Conservation (phyloP, 2,888 invertebrate species). For the Leuctra nigra region DNA sequence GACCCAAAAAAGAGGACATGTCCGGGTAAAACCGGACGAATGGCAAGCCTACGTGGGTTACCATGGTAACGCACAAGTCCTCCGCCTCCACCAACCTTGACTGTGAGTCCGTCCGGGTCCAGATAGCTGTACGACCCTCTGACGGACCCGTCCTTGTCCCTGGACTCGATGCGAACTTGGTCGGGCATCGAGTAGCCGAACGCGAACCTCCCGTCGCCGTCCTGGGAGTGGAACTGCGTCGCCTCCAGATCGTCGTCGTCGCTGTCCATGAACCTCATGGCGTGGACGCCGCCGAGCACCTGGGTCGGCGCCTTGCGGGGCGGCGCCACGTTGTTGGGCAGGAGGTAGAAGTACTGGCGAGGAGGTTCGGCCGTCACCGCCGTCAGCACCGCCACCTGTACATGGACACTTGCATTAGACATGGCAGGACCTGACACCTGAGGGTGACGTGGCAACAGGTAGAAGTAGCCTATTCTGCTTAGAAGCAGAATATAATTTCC, state of each 20-base stretch:
- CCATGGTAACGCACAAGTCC: no score
- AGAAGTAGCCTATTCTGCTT: no score
- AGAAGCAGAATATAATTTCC: no score
- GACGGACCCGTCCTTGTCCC: conserved; percentile 58
- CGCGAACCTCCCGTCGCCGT: conserved; percentile 54
- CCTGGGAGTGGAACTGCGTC: conserved; percentile 64
- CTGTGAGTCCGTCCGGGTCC: conserved; percentile 50
- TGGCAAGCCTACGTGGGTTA: no score
- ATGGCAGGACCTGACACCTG: no score
- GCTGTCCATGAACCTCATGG: conserved; percentile 41
- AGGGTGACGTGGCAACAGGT: no score
- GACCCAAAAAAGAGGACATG: no score
- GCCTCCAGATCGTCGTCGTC: conserved; percentile 64
- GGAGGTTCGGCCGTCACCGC: background rate
- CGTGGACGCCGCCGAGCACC: background rate
- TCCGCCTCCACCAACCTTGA: no score
- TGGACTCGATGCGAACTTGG: conserved; percentile 65
- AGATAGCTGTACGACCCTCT: conserved; percentile 66
- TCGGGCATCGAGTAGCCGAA: conserved; percentile 69
- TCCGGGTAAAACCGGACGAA: no score
- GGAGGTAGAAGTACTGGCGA: conserved; percentile 19
- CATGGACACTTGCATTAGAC: background rate
- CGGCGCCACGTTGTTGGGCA: conserved; percentile 17
- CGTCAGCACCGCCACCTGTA: background rate
- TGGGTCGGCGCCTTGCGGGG: background rate